Evolutionary conservation across 2,888 invertebrate genomes (phyloP).

Genomic region (Rhagium mordax): DNA sequence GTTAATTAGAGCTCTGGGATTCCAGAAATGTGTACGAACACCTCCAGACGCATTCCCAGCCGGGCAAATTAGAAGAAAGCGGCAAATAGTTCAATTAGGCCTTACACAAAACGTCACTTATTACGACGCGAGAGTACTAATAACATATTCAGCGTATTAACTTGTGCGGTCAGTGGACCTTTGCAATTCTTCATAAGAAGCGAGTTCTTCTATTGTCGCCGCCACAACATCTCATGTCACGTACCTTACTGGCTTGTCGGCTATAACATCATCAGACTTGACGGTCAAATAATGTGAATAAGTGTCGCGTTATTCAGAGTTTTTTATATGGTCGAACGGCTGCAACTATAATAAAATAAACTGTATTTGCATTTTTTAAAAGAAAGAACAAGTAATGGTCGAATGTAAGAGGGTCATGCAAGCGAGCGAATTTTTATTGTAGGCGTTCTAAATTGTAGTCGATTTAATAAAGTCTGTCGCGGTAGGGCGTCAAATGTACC

Average conservation of each 20-base stretch:
- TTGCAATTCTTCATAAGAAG: constrained; percentile 58
- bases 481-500: not conserved
- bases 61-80: constrained; percentile 56
- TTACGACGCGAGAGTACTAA: constrained; percentile 56
- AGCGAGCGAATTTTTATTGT: constrained; percentile 8
- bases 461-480: constrained; percentile 2
- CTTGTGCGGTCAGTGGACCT: constrained; percentile 61
- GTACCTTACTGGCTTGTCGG: constrained; percentile 56
- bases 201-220: constrained; percentile 57
- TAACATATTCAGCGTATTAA: constrained; percentile 61
- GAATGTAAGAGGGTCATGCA: constrained; percentile 16
- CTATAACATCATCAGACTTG: constrained; percentile 52
- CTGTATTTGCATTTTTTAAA: constrained; percentile 52
- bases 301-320: constrained; percentile 56
- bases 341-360: constrained; percentile 43
- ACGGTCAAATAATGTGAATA: constrained; percentile 58
- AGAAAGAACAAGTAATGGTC: constrained; percentile 26
- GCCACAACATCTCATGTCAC: constrained; percentile 58
- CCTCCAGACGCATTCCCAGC: constrained; percentile 62
- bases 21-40: constrained; percentile 52
- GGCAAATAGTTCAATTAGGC: constrained; percentile 59
- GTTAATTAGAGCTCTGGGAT: constrained; percentile 52
- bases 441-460: constrained; percentile 3
- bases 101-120: constrained; percentile 51
- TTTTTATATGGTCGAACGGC: constrained; percentile 53